Evolutionary conservation across 1,140 invertebrate species (phyloP).

Genomic region (Nomia melanderi): DNA sequence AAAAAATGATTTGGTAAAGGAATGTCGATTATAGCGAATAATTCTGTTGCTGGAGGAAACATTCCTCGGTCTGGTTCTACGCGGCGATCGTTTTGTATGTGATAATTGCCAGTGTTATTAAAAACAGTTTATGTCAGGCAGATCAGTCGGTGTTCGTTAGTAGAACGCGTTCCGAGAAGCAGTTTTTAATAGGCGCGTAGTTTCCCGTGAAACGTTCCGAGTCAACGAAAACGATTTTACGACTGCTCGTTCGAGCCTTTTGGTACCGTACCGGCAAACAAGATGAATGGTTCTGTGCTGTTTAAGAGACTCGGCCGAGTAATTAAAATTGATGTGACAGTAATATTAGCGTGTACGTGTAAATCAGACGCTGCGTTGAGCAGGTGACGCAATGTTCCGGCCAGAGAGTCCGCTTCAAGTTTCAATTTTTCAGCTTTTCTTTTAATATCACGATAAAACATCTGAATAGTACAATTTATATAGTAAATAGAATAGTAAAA

Average conservation of each 20-base stretch:
- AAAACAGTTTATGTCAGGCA: conserved; percentile 61
- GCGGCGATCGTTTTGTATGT: conserved; percentile 32
- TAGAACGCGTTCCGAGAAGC: conserved; percentile 59
- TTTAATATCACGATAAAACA: background rate
- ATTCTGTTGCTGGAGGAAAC: conserved; percentile 30
- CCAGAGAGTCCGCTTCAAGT: background rate
- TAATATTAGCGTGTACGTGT: conserved; percentile 35
- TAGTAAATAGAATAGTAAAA: background rate
- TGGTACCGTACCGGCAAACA: conserved; percentile 49
- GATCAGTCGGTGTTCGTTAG: conserved; percentile 62
- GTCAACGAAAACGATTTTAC: conserved; percentile 57
- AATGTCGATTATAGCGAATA: conserved; percentile 8
- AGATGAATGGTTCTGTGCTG: conserved; percentile 49
- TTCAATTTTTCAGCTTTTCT: background rate
- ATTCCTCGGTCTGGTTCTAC: conserved; percentile 13
- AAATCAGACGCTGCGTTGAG: conserved; percentile 22
- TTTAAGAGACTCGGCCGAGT: conserved; percentile 51
- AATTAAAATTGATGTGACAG: conserved; percentile 65
- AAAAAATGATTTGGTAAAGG: background rate
- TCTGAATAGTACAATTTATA: background rate
- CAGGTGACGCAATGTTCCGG: conserved; percentile 19
- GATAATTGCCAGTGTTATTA: conserved; percentile 63
- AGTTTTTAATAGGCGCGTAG: conserved; percentile 61
- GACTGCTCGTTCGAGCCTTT: conserved; percentile 57
- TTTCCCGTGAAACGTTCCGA: conserved; percentile 58